phyloP scores from a whole-genome alignment of 2,888 invertebrate genomes.

The Phania funesta region DNA sequence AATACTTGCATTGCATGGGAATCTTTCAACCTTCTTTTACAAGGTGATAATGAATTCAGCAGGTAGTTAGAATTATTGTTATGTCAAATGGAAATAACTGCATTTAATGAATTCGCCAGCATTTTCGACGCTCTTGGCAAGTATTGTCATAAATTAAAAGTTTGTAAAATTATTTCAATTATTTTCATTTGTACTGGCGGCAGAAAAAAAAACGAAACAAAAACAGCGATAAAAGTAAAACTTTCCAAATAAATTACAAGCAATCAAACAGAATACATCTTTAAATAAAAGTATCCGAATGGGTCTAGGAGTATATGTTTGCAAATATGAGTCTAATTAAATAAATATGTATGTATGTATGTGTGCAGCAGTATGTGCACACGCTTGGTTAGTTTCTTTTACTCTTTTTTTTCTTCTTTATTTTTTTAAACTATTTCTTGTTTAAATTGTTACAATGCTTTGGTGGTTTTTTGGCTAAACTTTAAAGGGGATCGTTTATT shows the following conservation, averaged over 20 bases:
- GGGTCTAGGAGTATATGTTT: conserved; percentile 1
- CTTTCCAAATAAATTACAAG: conserved; percentile 62
- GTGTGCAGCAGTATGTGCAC: conserved; percentile 44
- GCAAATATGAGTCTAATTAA: conserved; percentile 22
- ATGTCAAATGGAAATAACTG: conserved; percentile 11
- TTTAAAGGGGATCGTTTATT: conserved; percentile 51
- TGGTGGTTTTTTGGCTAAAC: conserved; percentile 42
- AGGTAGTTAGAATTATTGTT: conserved; percentile 31
- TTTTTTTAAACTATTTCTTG: conserved; percentile 35
- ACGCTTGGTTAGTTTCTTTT: conserved; percentile 55
- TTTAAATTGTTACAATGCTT: conserved; percentile 46
- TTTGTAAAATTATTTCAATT: background rate
- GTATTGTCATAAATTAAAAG: background rate
- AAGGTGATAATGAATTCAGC: conserved; percentile 24
- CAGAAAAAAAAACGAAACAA: background rate
- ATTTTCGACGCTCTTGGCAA: background rate
- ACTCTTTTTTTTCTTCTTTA: background rate
- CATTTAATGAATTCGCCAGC: background rate
- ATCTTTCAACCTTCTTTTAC: conserved; percentile 8
- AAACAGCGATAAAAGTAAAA: conserved; percentile 57
- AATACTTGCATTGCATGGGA: conserved; percentile 2
- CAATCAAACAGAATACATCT: conserved; percentile 54
- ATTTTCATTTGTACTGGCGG: background rate
- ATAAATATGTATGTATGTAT: too few species aligned
- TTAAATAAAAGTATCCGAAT: background rate